Percentiles rank a stretch among this genome's conserved stretches.
Conservation (phyloP, 2,113 vertebrate genomes). For the Calyptomena viridis region DNA sequence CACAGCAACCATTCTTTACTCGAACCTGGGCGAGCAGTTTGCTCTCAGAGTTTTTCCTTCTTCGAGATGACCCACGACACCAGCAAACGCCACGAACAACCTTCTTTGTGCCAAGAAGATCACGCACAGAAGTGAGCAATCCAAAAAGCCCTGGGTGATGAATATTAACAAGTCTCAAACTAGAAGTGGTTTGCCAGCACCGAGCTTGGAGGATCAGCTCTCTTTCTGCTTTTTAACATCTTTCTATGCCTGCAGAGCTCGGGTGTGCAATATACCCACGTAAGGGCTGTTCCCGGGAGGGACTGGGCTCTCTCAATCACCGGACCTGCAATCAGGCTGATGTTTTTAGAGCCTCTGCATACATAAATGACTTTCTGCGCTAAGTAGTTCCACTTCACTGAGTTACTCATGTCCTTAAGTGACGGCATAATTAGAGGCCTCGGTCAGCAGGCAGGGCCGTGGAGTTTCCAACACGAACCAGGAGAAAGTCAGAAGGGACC, state of each 20-base stretch:
- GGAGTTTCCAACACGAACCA: neutral
- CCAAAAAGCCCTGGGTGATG: constrained; percentile 23
- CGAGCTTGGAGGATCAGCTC: neutral
- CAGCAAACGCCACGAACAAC: neutral
- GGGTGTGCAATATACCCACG: rapidly evolving
- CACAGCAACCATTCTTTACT: neutral
- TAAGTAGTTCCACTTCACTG: constrained; percentile 41
- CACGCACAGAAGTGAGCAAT: constrained; percentile 27
- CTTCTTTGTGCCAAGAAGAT: constrained; percentile 12
- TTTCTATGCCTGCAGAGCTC: rapidly evolving
- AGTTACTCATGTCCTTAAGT: constrained; percentile 5
- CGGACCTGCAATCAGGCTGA: constrained; percentile 25
- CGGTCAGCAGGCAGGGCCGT: neutral
- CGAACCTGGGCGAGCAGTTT: neutral
- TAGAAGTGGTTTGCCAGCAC: neutral
- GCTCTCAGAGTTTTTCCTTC: neutral
- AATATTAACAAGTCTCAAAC: constrained; percentile 31
- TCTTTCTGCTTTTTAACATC: neutral
- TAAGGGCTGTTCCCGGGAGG: neutral
- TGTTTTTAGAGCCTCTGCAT: constrained; percentile 34
- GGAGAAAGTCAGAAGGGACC: neutral
- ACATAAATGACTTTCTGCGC: constrained; percentile 16
- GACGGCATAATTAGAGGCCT: neutral
- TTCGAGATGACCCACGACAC: neutral
- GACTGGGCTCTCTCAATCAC: constrained; percentile 5